Percentiles rank a stretch among this genome's conserved stretches.
phyloP scores from a whole-genome alignment of 2,113 vertebrate species.

The Onychostruthus taczanowskii region DNA sequence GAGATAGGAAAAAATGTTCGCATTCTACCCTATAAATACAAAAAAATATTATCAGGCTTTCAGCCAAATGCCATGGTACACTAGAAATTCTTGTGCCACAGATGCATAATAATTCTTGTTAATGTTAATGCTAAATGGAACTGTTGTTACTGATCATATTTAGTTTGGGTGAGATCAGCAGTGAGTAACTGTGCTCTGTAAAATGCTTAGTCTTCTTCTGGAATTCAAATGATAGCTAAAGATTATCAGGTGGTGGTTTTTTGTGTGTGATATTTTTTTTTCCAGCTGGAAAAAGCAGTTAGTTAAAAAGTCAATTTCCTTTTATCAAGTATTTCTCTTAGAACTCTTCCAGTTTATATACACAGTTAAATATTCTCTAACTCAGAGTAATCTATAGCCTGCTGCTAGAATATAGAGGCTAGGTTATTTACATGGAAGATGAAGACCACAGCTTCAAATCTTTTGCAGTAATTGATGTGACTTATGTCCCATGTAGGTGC shows the following conservation, averaged over 20 bases:
- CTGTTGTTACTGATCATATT: background rate
- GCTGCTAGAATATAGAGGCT: background rate
- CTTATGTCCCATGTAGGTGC: background rate
- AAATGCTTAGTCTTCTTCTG: background rate
- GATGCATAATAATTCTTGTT: constrained; percentile 1
- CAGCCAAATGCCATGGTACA: constrained; percentile 12
- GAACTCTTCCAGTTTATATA: background rate
- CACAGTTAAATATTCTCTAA: background rate
- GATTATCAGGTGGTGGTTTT: background rate
- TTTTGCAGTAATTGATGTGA: background rate
- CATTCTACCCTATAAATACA: background rate
- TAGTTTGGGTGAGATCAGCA: background rate
- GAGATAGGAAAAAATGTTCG: background rate
- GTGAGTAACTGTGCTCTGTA: background rate
- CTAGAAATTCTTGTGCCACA: background rate
- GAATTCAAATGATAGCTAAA: background rate
- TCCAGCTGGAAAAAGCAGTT: background rate
- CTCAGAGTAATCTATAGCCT: background rate
- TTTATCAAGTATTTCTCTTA: background rate
- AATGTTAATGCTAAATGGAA: background rate
- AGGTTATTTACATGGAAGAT: background rate
- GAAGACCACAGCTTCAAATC: background rate
- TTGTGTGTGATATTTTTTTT: background rate
- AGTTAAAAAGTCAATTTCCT: background rate
- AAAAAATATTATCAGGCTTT: constrained; percentile 4